These are phyloP conservation scores for Sapajus apella DNA, from an alignment of 2,113 vertebrate genomes.

Conservation along the genomic window DNA sequence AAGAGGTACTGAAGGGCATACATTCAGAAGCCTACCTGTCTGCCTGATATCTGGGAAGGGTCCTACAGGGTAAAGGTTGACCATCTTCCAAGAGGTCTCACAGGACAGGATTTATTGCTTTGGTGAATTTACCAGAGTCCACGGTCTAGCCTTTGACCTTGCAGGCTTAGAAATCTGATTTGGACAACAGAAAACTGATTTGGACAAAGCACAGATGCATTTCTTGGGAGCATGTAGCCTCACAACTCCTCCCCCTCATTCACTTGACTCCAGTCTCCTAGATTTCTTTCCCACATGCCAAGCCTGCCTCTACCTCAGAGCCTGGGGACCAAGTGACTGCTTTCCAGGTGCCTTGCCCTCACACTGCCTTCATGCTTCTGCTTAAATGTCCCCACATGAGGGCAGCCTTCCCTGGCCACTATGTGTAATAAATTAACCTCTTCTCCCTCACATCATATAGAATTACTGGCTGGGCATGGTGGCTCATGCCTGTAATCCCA, in stretches of 20 bases:
- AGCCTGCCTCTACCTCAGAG: neutral
- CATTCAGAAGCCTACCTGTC: neutral
- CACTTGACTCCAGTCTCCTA: neutral
- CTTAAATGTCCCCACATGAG: neutral
- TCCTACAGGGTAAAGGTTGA: neutral
- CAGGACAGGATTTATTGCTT: neutral
- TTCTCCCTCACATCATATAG: neutral
- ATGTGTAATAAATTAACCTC: neutral
- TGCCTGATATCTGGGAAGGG: neutral
- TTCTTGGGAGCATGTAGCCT: neutral
- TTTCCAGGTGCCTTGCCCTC: neutral
- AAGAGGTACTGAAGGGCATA: neutral
- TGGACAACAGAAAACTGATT: neutral
- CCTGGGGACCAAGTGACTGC: neutral
- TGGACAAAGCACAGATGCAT: neutral
- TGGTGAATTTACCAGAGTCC: neutral
- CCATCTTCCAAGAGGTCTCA: neutral
- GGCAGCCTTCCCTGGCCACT: neutral
- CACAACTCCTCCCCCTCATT: neutral
- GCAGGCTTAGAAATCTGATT: neutral
- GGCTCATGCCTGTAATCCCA: no score
- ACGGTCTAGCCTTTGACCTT: neutral
- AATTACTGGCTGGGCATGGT: neutral
- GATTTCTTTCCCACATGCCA: neutral
- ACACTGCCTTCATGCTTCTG: neutral